Evolutionary conservation across 2,888 invertebrate species (phyloP), one percentile per base, ranked within the genome.

Genomic region (Melanostoma mellinum): DNA sequence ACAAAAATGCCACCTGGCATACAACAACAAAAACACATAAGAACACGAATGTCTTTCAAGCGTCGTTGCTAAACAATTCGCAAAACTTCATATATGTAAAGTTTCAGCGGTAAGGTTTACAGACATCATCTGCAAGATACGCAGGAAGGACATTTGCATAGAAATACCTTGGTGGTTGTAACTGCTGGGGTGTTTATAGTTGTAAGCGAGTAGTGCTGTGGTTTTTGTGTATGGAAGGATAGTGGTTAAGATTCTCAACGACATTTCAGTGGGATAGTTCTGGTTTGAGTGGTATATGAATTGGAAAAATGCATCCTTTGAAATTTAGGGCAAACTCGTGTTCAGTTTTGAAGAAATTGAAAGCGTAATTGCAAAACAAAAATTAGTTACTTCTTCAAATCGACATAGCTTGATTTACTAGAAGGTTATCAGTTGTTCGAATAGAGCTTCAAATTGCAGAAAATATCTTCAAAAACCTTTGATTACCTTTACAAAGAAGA

Each of bases 61-160:
- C 50, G 10, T 50, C 63, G 36, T 48, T 63, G 50, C 36, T n/a
- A 36, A 6, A 63, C 38, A 30, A 30, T 36, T 9, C 35, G n/a
- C 46, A 44, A 72, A 79, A 74, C 55, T 73, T 72, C 20, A 9
- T 42, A 30, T 42, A 61, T 10, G 32, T 6, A 71, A 63, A 75
- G 44, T 71, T 71, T 71, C 71, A 67, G 52, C 46, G 65, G 53
- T 50, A 67, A 81, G 76, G 48, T 81, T 81, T 76, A 20, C 53
- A 38, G 50, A 63, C 71, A 75, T 60, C 71, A 75, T 75, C 71
- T 69, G 58, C 65, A 76, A 71, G 69, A 67, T 52, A 81, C 67
- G 46, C 58, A 76, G 65, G 80, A 81, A 81, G 80, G 80, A 81
- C 80, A 76, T 76, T 81, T 76, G 76, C 80, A 75, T 76, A 55